Evolutionary conservation across 2,797 vertebrate species (phyloP).

Genomic region (Cossypha heuglini): DNA sequence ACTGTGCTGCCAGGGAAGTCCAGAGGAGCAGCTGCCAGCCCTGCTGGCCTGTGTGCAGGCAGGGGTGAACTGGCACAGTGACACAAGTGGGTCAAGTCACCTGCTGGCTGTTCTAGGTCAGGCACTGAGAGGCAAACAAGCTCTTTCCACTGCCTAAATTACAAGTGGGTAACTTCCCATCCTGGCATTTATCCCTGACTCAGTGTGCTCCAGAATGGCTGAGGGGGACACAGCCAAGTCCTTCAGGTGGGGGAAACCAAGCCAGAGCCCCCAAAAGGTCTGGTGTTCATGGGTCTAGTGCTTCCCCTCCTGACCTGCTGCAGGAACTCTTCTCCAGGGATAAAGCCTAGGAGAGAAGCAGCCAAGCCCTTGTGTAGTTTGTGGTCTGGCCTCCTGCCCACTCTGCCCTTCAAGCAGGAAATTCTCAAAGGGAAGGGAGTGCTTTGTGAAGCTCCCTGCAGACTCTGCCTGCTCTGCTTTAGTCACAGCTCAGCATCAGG

Average conservation of each 20-base stretch:
- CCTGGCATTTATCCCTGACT: background rate
- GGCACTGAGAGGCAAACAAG: background rate
- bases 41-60: background rate
- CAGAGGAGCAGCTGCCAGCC: background rate
- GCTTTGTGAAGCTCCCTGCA: background rate
- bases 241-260: background rate
- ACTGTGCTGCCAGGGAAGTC: accelerated
- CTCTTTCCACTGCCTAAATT: background rate
- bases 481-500: background rate
- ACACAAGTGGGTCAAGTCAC: background rate
- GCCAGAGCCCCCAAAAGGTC: background rate
- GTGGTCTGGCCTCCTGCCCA: conserved; percentile 23
- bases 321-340: conserved; percentile 3
- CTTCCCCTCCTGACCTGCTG: background rate
- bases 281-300: background rate
- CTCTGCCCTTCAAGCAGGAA: conserved; percentile 24
- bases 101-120: background rate
- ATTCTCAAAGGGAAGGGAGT: conserved; percentile 21
- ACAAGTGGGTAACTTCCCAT: background rate
- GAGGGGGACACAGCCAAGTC: background rate
- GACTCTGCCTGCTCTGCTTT: background rate
- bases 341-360: background rate
- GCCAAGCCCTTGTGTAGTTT: conserved; percentile 40
- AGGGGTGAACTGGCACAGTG: background rate
- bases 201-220: background rate